Conservation (phyloP, 1,140 invertebrate genomes). For the Sycophaga agraensis region DNA sequence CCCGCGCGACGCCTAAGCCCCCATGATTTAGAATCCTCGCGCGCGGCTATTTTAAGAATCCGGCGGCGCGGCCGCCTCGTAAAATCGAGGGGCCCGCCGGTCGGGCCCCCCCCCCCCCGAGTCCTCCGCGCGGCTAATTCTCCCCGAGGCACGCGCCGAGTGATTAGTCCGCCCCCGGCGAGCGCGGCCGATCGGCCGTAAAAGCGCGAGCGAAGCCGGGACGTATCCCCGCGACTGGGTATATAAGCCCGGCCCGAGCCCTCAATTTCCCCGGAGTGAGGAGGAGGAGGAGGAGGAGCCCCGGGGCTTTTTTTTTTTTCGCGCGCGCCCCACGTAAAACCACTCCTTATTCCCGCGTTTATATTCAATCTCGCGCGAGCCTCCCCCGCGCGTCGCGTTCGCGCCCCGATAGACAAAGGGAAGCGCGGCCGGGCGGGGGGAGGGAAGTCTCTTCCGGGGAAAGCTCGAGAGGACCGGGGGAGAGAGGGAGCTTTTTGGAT, state of each 20-base stretch:
- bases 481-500: too few species aligned
- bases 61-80: too few species aligned
- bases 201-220: slow-evolving; percentile 3
- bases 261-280: slow-evolving; percentile 54
- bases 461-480: too few species aligned
- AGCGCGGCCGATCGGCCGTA: neutral
- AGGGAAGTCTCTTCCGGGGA: too few species aligned
- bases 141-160: too few species aligned
- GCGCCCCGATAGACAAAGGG: slow-evolving; percentile 50
- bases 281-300: too few species aligned
- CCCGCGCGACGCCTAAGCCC: slow-evolving; percentile 50
- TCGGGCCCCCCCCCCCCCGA: neutral
- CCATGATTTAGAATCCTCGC: slow-evolving; percentile 58
- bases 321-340: slow-evolving; percentile 48
- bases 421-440: neutral
- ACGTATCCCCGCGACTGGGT: slow-evolving; percentile 18
- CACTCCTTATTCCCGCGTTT: slow-evolving; percentile 57
- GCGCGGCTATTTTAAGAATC: slow-evolving; percentile 57
- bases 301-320: neutral
- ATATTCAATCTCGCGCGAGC: slow-evolving; percentile 51
- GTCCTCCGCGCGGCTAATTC: too few species aligned
- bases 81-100: neutral
- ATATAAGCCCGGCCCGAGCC: slow-evolving; percentile 42
- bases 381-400: slow-evolving; percentile 7
- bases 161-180: too few species aligned